Percentiles rank a stretch among this genome's conserved stretches.
Evolutionary conservation across 2,888 invertebrate species (phyloP).

Genomic region (Boloria euphrosyne): DNA sequence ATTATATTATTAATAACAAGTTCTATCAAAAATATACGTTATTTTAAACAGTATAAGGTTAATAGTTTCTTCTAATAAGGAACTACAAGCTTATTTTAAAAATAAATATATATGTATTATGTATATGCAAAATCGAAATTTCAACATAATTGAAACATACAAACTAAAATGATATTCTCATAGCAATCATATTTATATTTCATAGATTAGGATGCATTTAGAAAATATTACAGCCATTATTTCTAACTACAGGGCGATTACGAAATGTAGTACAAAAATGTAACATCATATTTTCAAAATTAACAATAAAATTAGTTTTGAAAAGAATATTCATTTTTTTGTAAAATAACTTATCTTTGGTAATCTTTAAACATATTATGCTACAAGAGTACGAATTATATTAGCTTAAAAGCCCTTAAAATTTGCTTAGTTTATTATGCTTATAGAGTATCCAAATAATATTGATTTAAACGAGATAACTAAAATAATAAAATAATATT

Average conservation of each 20-base stretch:
- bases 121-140: conserved; percentile 1
- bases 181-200: conserved; percentile 3
- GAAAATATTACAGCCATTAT: conserved; percentile 17
- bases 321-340: conserved; percentile 6
- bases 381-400: no score
- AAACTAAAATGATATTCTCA: conserved; percentile 9
- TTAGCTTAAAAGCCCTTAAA: no score
- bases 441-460: no score
- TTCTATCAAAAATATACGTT: conserved; percentile 5
- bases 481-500: no score
- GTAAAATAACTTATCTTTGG: no score
- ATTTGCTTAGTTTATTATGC: no score
- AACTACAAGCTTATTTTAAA: conserved; percentile 13
- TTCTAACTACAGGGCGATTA: conserved; percentile 13
- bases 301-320: conserved; percentile 12
- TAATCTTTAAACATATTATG: no score
- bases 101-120: conserved; percentile 16
- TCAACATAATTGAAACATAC: conserved; percentile 4
- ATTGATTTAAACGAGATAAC: no score
- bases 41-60: neutral
- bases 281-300: conserved; percentile 12
- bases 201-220: conserved; percentile 5
- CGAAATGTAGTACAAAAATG: conserved; percentile 4
- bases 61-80: neutral
- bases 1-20: neutral